Evolutionary conservation across 2,888 invertebrate species (phyloP), one percentile per base, ranked within the genome.

Genomic region (Drosophila sordidula): DNA sequence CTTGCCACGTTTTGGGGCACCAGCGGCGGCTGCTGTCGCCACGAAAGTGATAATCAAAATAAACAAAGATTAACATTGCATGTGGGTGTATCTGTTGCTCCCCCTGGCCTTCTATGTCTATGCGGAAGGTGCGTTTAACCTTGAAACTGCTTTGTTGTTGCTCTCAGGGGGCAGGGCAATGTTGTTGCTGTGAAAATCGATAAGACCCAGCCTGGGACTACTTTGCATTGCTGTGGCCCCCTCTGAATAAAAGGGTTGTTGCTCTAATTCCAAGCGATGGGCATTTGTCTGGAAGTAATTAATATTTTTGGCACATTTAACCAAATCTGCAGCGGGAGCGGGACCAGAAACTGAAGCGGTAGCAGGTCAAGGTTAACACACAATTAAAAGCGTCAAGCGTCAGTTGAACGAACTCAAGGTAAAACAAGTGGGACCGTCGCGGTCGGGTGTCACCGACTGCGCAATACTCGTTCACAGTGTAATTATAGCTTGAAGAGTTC

Each of bases 1-100:
- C 9, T 9, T 29, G 34, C 36, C 38, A 34, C 39, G 12, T 32
- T 32, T 32, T 32, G 4, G 41, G 16, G 41, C 18, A 22, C 22
- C 22, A 22, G 4, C 22, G 22, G 39, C 22, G 26, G 22, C 38
- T 42, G 29, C 41, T 57, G 55, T 52, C 54, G 64, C 54, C 57
- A 62, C 84, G 79, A 87, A 89, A 70, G 79, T 69, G 87, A 88
- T 85, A 89, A 85, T 89, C 85, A 85, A 85, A 85, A 85, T 87
- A 89, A 85, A 89, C 84, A 86, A 57, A 78, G 78, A 85, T 83
- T 85, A 82, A 44, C 75, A 58, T 49, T 61, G 73, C 63, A 61
- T 70, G 63, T 45, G 39, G 55, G 29, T 6, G 8, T 8, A 32
- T n/a, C 39, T 9, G 11, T 9, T 18, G 4, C 6, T 3, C n/a